phyloP scores from a whole-genome alignment of 2,797 vertebrate genomes.

The Cirrhinus molitorella region DNA sequence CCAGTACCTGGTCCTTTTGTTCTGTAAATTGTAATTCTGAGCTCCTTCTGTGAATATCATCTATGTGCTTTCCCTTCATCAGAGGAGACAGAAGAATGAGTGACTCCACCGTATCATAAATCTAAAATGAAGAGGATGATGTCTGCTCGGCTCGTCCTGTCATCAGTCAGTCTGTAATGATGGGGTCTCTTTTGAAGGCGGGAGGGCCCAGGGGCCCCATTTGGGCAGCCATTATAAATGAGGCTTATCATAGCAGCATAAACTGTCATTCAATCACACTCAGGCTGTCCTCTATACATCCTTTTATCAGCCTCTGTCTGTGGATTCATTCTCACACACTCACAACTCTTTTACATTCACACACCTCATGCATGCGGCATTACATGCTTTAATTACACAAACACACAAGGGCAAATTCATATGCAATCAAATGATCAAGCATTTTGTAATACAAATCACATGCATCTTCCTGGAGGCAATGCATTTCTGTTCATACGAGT shows the following conservation, averaged over 20 bases:
- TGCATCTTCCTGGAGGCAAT: neutral
- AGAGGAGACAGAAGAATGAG: conserved; percentile 26
- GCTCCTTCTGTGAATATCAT: conserved; percentile 19
- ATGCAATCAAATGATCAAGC: neutral
- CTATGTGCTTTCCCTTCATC: conserved; percentile 36
- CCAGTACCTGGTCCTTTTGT: conserved; percentile 31
- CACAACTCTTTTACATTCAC: neutral
- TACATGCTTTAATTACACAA: neutral
- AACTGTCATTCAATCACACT: conserved; percentile 54
- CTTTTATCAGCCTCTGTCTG: conserved; percentile 23
- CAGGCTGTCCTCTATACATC: conserved; percentile 35
- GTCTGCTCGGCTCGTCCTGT: conserved; percentile 32
- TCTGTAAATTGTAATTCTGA: conserved; percentile 34
- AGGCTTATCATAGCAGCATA: conserved; percentile 50
- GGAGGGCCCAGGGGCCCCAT: conserved; percentile 43
- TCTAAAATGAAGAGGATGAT: conserved; percentile 48
- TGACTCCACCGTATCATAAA: conserved; percentile 36
- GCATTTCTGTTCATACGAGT: neutral
- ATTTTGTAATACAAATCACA: neutral
- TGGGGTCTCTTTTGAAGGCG: conserved; percentile 39
- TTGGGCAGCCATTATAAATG: conserved; percentile 51
- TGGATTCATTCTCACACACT: conserved; percentile 3
- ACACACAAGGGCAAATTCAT: neutral
- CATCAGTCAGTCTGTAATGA: conserved; percentile 55
- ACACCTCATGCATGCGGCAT: neutral